Evolutionary conservation across 2,113 vertebrate species (phyloP).

Genomic region (Puma concolor): DNA sequence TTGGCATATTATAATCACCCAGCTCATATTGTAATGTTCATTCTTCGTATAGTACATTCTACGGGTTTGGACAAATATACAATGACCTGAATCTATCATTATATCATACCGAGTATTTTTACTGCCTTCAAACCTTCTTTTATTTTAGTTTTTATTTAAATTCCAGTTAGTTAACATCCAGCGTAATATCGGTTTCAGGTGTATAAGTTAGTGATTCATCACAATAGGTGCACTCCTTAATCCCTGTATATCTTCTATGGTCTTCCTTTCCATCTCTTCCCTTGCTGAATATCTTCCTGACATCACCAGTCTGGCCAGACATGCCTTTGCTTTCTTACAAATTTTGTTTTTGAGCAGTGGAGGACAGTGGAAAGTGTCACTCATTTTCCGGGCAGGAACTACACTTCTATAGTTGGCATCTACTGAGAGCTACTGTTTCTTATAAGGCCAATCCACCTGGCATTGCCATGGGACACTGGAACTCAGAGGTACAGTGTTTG

Average conservation of each 20-base stretch:
- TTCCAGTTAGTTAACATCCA: background rate
- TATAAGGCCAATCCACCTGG: too few species aligned
- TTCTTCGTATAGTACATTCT: too few species aligned
- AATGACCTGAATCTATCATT: background rate
- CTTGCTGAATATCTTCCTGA: background rate
- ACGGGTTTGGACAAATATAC: background rate
- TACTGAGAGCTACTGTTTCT: background rate
- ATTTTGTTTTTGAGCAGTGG: background rate
- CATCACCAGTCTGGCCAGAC: background rate
- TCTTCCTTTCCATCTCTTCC: background rate
- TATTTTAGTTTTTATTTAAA: background rate
- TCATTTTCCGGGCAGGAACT: background rate
- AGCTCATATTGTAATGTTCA: background rate
- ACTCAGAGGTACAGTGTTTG: background rate
- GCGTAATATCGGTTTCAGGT: background rate
- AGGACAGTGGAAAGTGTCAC: background rate
- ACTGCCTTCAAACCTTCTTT: background rate
- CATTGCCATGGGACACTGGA: background rate
- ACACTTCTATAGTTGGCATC: background rate
- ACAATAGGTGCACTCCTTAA: background rate
- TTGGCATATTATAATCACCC: background rate
- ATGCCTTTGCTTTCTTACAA: background rate
- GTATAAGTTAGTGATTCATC: background rate
- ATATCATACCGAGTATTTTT: background rate
- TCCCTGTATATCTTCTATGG: background rate